phyloP scores from a whole-genome alignment of 1,140 invertebrate species.

The Brachionus koreanus region DNA sequence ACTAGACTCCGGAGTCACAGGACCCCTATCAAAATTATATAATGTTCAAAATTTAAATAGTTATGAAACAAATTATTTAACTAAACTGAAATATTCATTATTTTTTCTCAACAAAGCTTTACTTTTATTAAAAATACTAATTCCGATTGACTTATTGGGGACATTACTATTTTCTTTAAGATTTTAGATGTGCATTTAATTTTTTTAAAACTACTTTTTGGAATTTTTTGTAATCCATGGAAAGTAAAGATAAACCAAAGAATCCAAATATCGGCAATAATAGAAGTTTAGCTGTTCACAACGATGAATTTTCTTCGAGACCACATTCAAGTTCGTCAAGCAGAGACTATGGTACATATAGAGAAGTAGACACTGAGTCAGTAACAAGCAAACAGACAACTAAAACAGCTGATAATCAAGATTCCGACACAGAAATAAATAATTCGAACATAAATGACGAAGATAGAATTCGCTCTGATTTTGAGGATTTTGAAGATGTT shows the following conservation, averaged over 20 bases:
- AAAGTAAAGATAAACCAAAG: not conserved
- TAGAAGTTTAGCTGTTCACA: not conserved
- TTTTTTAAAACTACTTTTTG: not conserved
- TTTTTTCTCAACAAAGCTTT: not conserved
- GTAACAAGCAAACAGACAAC: slow-evolving; percentile 25
- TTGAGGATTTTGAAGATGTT: not conserved
- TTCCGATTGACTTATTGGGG: not conserved
- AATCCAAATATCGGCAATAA: not conserved
- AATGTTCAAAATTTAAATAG: slow-evolving; percentile 43
- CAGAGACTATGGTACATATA: not conserved
- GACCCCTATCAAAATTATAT: not conserved
- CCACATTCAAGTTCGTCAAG: not conserved
- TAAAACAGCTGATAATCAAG: slow-evolving; percentile 13
- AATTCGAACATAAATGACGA: not conserved
- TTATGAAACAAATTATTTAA: slow-evolving; percentile 42
- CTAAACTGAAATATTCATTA: not conserved
- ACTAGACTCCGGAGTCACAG: not conserved
- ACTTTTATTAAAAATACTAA: not conserved
- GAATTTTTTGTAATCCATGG: not conserved
- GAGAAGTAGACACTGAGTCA: slow-evolving; percentile 24
- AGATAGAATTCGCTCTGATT: not conserved
- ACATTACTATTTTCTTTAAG: not conserved
- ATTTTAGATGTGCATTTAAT: slow-evolving; percentile 6
- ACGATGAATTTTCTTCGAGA: not conserved
- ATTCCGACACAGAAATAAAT: not conserved